Evolutionary conservation across 2,113 vertebrate species (phyloP).

Genomic region (human (Homo sapiens)): DNA sequence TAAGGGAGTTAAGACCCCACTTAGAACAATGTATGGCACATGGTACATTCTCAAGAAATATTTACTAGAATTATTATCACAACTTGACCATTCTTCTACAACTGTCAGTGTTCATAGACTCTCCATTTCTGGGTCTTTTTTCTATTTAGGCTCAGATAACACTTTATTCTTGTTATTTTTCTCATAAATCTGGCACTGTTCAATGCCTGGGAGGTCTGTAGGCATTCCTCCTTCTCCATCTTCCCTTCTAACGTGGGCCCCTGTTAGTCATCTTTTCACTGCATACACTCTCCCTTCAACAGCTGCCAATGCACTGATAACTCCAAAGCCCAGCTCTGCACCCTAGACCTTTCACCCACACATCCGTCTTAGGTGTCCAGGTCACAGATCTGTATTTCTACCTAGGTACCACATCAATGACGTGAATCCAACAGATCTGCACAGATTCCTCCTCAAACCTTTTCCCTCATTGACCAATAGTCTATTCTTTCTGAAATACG

Average conservation of each 20-base stretch:
- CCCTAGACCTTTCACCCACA: background rate
- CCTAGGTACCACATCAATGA: background rate
- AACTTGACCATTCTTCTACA: background rate
- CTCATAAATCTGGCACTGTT: background rate
- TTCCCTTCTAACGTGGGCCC: background rate
- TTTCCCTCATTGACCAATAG: background rate
- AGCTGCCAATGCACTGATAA: background rate
- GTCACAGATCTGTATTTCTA: background rate
- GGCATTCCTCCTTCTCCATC: background rate
- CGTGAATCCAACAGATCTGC: background rate
- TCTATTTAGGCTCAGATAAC: background rate
- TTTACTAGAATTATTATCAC: background rate
- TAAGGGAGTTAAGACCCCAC: background rate
- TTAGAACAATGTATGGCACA: background rate
- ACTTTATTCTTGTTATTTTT: background rate
- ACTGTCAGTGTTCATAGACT: background rate
- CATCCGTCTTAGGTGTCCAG: background rate
- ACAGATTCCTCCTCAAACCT: background rate
- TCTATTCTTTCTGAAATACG: background rate
- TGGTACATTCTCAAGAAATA: background rate
- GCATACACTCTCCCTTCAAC: background rate
- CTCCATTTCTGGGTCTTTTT: background rate
- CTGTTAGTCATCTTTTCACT: background rate
- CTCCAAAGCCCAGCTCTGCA: background rate
- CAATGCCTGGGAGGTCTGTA: background rate